Evolutionary conservation across 2,888 invertebrate species (phyloP), one percentile per base, ranked within the genome.

Genomic region (Luperina testacea): DNA sequence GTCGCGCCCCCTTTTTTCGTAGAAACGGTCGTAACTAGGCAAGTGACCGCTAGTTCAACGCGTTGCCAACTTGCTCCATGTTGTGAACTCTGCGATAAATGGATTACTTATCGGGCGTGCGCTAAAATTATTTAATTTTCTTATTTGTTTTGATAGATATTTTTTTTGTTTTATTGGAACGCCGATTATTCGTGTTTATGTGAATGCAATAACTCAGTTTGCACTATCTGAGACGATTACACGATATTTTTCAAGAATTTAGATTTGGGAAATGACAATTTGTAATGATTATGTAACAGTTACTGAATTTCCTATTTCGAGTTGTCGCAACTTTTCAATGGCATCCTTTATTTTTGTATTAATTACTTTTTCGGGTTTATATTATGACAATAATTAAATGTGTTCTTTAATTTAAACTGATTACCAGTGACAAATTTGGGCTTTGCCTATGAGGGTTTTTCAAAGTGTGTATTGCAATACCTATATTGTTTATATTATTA

Each of bases 381-480:
- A 48, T 38, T 76, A 86, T 88, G 86, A 80, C 77, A 83, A 85
- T 88, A 79, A 80, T 72, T 15, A 53, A 68, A 63, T 38, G 15
- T 68, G 24, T 53, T 48, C 32, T 63, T 45, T 73, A 51, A 63
- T 51, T 51, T 63, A 27, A 51, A 72, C n/a, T 32, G 27, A 27
- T 51, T 70, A 59, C 42, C n/a, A 59, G n/a, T 77, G 53, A 4
- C 32, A 20, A 38, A 9, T 53, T 57, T 42, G 13, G 61, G 76
- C 61, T 68, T 61, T 57, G n/a, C 51, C 32, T 32, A 64, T 27
- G 51, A 64, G 6, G 24, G 4, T 1, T 51, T 48, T 45, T 15
- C 42, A 65, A 42, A 13, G 27, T 32, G 15, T 81, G 32, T 51
- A 59, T 48, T 69, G 68, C 67, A 83, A 64, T 63, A n/a, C n/a